Evolutionary conservation across 2,797 vertebrate species (phyloP).

Genomic region (Lagodon rhomboides): DNA sequence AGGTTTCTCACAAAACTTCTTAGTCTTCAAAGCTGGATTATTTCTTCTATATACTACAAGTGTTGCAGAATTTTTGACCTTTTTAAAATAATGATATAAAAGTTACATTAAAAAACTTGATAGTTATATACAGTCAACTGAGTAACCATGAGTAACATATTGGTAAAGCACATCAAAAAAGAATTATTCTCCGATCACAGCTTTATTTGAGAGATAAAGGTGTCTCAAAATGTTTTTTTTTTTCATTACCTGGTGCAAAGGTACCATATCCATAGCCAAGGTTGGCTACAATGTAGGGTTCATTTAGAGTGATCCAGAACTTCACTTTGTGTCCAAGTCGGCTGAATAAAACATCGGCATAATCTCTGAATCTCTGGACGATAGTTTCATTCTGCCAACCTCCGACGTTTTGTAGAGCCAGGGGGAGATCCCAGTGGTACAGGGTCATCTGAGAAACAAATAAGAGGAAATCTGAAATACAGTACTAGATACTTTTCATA

Average conservation of each 20-base stretch:
- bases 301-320: constrained; percentile 94
- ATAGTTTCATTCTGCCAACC: constrained; percentile 91
- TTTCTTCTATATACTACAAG: too few species aligned
- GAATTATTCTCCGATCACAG: background rate
- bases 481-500: background rate
- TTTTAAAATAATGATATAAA: background rate
- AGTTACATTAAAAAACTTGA: background rate
- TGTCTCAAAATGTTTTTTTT: background rate
- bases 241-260: constrained; percentile 87
- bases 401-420: constrained; percentile 86
- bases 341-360: constrained; percentile 89
- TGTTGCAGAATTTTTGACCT: too few species aligned
- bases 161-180: background rate
- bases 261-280: constrained; percentile 88
- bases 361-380: constrained; percentile 88
- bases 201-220: background rate
- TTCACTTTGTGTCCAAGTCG: constrained; percentile 90
- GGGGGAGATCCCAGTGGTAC: constrained; percentile 94
- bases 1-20: too few species aligned
- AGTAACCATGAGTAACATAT: background rate
- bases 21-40: too few species aligned
- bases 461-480: background rate
- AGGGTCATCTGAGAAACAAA: constrained; percentile 85
- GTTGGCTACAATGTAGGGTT: constrained; percentile 87
- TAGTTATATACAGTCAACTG: background rate